Percentiles rank a stretch among this genome's conserved stretches.
phyloP scores from a whole-genome alignment of 2,797 vertebrate genomes.

The Characodon lateralis region DNA sequence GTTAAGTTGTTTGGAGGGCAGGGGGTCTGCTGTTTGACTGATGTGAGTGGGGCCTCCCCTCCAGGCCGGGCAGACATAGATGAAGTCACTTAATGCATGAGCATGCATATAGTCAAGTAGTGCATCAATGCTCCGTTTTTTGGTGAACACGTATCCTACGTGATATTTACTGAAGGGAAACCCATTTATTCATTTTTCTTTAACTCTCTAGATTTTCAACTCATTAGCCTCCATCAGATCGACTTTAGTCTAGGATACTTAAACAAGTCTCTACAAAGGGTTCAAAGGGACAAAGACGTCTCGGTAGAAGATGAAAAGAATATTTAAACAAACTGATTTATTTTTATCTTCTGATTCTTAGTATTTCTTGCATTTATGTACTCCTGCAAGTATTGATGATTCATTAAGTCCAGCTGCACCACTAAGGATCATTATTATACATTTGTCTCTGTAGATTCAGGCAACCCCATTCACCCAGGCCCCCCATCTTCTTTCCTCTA shows the following conservation, averaged over 20 bases:
- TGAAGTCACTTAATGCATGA: constrained; percentile 36
- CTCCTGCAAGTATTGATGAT: neutral
- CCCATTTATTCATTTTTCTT: neutral
- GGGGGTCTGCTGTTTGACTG: constrained; percentile 56
- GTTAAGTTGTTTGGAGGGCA: constrained; percentile 60
- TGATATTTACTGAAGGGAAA: constrained; percentile 18
- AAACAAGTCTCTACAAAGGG: neutral
- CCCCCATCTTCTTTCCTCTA: constrained; percentile 14
- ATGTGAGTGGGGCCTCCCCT: constrained; percentile 44
- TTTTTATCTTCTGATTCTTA: neutral
- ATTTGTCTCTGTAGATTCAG: constrained; percentile 27
- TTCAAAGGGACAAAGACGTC: neutral
- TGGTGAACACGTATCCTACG: neutral
- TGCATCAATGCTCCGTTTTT: constrained; percentile 28
- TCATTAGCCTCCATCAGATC: constrained; percentile 7
- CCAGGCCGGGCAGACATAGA: constrained; percentile 48
- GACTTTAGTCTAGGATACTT: neutral
- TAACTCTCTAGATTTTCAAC: neutral
- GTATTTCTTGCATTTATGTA: neutral
- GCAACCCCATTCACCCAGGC: constrained; percentile 16
- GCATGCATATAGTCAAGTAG: constrained; percentile 18
- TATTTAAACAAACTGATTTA: neutral
- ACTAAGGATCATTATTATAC: constrained; percentile 33
- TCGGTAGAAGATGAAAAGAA: neutral
- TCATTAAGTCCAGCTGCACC: neutral